phyloP scores from a whole-genome alignment of 2,888 invertebrate species.

The Rhopalosiphum nymphaeae region DNA sequence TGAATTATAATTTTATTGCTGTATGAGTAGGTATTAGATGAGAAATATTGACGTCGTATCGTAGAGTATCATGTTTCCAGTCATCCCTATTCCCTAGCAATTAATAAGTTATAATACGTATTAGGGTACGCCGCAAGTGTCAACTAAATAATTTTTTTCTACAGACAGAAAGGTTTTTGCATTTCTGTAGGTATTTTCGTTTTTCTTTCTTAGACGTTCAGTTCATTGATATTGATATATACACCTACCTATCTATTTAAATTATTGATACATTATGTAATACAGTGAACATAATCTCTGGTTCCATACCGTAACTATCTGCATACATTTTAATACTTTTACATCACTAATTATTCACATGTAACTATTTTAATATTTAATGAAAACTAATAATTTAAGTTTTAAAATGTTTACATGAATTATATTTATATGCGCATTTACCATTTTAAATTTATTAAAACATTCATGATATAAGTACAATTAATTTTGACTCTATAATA shows the following conservation, averaged over 20 bases:
- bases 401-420: neutral
- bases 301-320: neutral
- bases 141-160: neutral
- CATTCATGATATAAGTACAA: neutral
- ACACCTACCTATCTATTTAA: too few relatives aligned
- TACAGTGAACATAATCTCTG: neutral
- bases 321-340: neutral
- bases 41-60: neutral
- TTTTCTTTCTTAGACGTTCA: too few relatives aligned
- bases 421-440: neutral
- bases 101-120: neutral
- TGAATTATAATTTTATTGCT: too few relatives aligned
- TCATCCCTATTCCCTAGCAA: neutral
- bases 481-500: neutral
- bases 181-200: neutral
- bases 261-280: neutral
- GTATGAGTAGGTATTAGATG: neutral
- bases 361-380: neutral
- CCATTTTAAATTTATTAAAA: neutral
- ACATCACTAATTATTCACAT: neutral
- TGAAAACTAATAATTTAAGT: neutral
- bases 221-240: too few relatives aligned
- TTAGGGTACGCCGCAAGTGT: neutral
- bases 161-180: neutral
- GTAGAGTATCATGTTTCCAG: neutral